Conservation (phyloP, 2,888 invertebrate genomes). For the Caenorhabditis auriculariae region DNA sequence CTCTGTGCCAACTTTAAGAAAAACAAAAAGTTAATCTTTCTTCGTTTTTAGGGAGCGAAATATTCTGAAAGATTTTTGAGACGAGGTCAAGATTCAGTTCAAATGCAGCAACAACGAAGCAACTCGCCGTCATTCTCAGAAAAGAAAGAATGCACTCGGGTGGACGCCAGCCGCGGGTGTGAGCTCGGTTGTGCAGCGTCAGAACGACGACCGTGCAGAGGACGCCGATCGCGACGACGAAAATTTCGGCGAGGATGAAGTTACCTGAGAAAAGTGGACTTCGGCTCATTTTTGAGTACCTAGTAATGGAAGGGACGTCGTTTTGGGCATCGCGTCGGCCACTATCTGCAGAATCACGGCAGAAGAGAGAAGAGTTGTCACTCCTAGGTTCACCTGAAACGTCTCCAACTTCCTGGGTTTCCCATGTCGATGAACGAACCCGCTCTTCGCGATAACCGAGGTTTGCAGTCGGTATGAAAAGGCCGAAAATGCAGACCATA, state of each 20-base stretch:
- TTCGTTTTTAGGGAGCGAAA: background rate
- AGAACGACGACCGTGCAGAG: constrained; percentile 33
- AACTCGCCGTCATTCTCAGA: constrained; percentile 13
- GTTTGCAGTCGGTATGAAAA: constrained; percentile 43
- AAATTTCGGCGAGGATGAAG: constrained; percentile 50
- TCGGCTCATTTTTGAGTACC: too few species aligned
- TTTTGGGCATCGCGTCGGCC: constrained; percentile 48
- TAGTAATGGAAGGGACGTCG: constrained; percentile 38
- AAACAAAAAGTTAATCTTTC: too few species aligned
- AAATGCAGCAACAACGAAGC: background rate
- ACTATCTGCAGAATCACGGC: constrained; percentile 50
- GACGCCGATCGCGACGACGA: constrained; percentile 45
- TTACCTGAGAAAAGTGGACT: constrained; percentile 37
- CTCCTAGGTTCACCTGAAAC: constrained; percentile 36
- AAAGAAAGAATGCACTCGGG: constrained; percentile 27
- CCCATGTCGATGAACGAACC: too few species aligned
- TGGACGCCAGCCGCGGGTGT: constrained; percentile 31
- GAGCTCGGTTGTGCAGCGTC: constrained; percentile 35
- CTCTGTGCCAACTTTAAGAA: too few species aligned
- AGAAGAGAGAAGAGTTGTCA: constrained; percentile 44
- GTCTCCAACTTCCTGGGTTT: too few species aligned
- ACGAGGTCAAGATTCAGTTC: background rate
- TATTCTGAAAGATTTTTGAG: background rate
- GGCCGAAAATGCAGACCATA: constrained; percentile 39
- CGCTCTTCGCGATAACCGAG: constrained; percentile 42